Conservation (phyloP, 2,113 vertebrate genomes). For the Toxostoma redivivum region DNA sequence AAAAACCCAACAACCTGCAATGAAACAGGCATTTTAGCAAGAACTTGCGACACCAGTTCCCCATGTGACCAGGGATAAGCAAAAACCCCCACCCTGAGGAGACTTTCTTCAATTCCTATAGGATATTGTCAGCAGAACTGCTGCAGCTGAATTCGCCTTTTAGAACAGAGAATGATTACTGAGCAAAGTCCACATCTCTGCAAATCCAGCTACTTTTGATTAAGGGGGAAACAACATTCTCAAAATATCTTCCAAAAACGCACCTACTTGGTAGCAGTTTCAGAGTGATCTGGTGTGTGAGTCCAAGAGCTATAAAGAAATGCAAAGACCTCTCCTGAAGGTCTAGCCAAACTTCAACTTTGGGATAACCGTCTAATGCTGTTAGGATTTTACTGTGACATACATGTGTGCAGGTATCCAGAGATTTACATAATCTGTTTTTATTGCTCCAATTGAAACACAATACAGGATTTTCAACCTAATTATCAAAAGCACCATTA, state of each 20-base stretch:
- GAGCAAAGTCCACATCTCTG: neutral
- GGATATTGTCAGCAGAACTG: neutral
- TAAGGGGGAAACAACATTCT: neutral
- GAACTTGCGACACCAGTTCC: neutral
- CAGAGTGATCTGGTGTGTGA: neutral
- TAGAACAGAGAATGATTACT: neutral
- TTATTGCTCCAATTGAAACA: neutral
- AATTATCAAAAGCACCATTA: conserved; percentile 38
- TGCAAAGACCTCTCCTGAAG: neutral
- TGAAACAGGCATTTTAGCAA: neutral
- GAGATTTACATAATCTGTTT: neutral
- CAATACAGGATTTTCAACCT: conserved; percentile 14
- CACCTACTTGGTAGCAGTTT: neutral
- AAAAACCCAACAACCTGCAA: neutral
- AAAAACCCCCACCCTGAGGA: neutral
- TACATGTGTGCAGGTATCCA: neutral
- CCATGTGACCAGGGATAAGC: neutral
- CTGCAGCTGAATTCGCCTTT: neutral
- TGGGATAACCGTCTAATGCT: neutral
- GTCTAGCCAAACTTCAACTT: neutral
- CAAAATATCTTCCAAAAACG: neutral
- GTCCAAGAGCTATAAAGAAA: neutral
- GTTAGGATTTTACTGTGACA: neutral
- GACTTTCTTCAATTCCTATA: neutral
- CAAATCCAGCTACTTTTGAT: neutral